Conservation (phyloP, 2,113 vertebrate genomes). For the Aegypius monachus region DNA sequence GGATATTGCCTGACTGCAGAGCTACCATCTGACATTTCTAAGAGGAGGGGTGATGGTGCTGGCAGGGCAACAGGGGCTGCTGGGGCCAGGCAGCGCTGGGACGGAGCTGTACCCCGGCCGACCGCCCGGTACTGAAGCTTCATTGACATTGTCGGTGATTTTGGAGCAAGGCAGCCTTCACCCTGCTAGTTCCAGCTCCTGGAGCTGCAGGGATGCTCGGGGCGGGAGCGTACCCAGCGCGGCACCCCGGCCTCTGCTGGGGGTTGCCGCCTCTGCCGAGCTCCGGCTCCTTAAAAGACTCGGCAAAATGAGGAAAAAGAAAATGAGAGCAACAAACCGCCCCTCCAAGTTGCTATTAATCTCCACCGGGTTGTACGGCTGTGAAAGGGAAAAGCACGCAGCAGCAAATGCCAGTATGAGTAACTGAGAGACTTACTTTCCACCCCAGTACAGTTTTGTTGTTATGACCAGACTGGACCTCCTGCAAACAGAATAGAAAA, state of each 20-base stretch:
- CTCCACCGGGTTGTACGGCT: fast-evolving
- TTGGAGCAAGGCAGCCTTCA: neutral
- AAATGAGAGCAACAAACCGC: fast-evolving
- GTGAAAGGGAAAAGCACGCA: neutral
- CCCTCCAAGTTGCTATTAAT: fast-evolving
- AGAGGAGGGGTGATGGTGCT: neutral
- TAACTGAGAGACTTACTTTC: slow-evolving; percentile 86
- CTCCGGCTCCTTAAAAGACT: neutral
- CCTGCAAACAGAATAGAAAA: slow-evolving; percentile 70
- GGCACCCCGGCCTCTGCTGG: neutral
- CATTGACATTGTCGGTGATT: no score
- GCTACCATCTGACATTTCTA: fast-evolving
- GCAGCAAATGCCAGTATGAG: neutral
- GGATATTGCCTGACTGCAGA: neutral
- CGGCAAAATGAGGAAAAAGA: neutral
- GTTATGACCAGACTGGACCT: slow-evolving; percentile 97
- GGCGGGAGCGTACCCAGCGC: neutral
- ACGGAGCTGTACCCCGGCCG: neutral
- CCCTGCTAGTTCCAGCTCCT: neutral
- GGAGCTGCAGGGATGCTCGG: fast-evolving
- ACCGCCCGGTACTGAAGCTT: neutral
- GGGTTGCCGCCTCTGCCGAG: neutral
- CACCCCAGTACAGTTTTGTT: slow-evolving; percentile 98
- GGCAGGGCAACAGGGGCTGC: neutral
- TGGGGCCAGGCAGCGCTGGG: fast-evolving